Evolutionary conservation across 2,888 invertebrate species (phyloP), one percentile per base, ranked within the genome.

Genomic region (Microctonus brassicae): DNA sequence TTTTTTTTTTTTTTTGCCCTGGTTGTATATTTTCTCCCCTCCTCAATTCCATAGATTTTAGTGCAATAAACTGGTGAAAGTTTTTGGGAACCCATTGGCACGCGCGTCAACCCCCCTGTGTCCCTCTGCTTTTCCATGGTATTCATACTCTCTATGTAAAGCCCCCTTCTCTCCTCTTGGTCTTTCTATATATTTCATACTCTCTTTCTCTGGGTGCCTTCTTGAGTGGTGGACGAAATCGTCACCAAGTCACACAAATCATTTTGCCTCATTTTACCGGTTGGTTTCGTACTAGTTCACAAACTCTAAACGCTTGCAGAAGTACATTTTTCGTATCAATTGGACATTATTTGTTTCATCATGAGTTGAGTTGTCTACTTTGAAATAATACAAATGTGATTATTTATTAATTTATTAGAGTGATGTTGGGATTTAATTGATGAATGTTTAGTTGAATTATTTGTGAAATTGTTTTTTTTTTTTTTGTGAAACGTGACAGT

Each of bases 41-140:
- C 67, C 67, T 69, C 73, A 62, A 75, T 69, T 75, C 66, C 76
- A 55, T 58, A 34, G 39, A 47, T 67, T 65, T 73, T 61, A 69
- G 72, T 74, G 79, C 77, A 81, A 81, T 82, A 81, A 83, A 82
- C 80, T 65, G 77, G 83, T 82, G 84, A 85, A 86, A 86, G 83
- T 86, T 84, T 82, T 80, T 76, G 75, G 83, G 83, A 83, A 76
- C 83, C 83, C 81, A 83, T 83, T 84, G 84, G 84, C 82, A 85
- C 83, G 84, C 84, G 83, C 79, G 66, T 68, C 69, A 72, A 70
- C 76, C 77, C 78, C 78, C 68, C 72, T 72, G 42, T 29, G n/a
- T 7, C 29, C 62, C 47, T 17, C 47, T 17, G 17, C 17, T 17
- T 17, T 7, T 58, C 61, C 34, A 63, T 61, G 36, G 47, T 53